phyloP scores from a whole-genome alignment of 2,888 invertebrate genomes.

The Chesias legatella region DNA sequence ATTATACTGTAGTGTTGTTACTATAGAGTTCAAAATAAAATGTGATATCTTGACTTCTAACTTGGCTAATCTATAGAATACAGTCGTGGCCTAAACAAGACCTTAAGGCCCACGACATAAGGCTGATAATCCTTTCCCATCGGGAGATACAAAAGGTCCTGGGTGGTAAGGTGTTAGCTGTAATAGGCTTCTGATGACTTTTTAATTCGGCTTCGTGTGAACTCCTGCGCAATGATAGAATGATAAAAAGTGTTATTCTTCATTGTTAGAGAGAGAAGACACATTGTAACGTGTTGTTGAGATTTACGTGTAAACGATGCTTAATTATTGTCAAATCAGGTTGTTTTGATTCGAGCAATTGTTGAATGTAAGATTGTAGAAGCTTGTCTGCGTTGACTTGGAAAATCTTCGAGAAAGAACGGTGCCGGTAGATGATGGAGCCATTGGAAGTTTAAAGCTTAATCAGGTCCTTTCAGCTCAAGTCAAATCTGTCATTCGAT shows the following conservation, averaged over 20 bases:
- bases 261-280: no score
- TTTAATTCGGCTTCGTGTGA: conserved; percentile 76
- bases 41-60: conserved; percentile 4
- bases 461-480: no score
- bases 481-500: no score
- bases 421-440: no score
- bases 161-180: conserved; percentile 61
- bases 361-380: neutral
- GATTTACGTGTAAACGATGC: conserved; percentile 12
- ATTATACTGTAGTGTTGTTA: conserved; percentile 3
- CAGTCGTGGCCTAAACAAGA: neutral
- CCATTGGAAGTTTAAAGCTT: no score
- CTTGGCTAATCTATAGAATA: conserved; percentile 12
- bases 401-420: no score
- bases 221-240: conserved; percentile 69
- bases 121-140: conserved; percentile 22
- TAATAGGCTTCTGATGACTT: conserved; percentile 76
- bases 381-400: no score
- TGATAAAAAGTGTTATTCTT: conserved; percentile 45
- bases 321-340: conserved; percentile 19
- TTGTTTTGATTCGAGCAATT: neutral
- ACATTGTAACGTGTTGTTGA: conserved; percentile 12
- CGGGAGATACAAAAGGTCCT: conserved; percentile 30
- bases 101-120: conserved; percentile 18
- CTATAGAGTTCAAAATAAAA: conserved; percentile 11